Evolutionary conservation across 2,113 vertebrate genomes (phyloP).

Genomic region (Uria lomvia): DNA sequence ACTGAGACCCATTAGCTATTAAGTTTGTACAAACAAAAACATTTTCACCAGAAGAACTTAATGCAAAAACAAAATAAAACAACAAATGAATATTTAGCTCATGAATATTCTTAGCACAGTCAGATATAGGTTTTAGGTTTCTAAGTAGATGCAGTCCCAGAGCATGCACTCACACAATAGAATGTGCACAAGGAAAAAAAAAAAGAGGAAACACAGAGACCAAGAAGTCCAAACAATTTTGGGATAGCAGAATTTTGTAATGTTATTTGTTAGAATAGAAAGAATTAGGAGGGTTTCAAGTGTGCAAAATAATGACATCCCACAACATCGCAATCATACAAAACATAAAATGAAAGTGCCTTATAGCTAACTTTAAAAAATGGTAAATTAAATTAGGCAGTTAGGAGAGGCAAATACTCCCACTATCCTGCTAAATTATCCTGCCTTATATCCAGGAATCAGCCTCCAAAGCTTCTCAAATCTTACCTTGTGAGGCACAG

Average conservation of each 20-base stretch:
- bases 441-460: background rate
- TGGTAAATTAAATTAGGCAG: conserved; percentile 6
- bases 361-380: conserved; percentile 26
- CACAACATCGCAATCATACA: background rate
- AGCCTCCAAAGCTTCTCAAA: conserved; percentile 40
- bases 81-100: background rate
- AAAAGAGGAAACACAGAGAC: background rate
- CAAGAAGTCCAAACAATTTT: background rate
- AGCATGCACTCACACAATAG: background rate
- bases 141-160: background rate
- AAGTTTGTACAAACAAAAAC: background rate
- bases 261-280: background rate
- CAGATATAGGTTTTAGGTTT: background rate
- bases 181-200: background rate
- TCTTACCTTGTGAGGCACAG: conserved; percentile 26
- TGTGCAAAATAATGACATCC: background rate
- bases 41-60: background rate
- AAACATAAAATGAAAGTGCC: background rate
- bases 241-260: background rate
- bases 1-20: background rate
- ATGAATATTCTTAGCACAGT: background rate
- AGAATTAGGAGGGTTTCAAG: background rate
- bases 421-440: conserved; percentile 32
- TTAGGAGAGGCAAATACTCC: conserved; percentile 1
- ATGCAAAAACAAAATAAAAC: background rate